Conservation (phyloP, 2,113 vertebrate species). For the Python bivittatus region DNA sequence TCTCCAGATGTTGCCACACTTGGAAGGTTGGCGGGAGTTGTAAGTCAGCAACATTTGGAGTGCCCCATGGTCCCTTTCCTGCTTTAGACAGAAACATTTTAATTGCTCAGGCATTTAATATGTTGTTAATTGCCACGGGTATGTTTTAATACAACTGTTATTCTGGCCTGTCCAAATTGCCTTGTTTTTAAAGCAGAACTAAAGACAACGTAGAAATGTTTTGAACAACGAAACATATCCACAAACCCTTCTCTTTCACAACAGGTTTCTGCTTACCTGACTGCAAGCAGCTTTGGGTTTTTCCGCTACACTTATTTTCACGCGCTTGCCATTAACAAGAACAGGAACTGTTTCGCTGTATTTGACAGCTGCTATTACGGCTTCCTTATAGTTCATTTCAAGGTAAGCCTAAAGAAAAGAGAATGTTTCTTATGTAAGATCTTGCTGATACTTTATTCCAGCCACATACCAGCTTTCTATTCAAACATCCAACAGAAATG, state of each 20-base stretch:
- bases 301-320: slow-evolving; percentile 70
- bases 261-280: slow-evolving; percentile 11
- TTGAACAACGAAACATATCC: not conserved
- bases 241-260: accelerated
- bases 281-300: slow-evolving; percentile 11
- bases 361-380: slow-evolving; percentile 70
- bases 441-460: not conserved
- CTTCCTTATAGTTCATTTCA: slow-evolving; percentile 77
- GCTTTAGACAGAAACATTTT: not conserved
- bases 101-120: not conserved
- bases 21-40: too few relatives aligned
- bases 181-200: not conserved
- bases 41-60: too few relatives aligned
- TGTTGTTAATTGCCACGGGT: not conserved
- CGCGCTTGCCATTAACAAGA: slow-evolving; percentile 65
- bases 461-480: not conserved
- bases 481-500: not conserved
- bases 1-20: too few relatives aligned
- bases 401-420: slow-evolving; percentile 72
- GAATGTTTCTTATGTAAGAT: not conserved
- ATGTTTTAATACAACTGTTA: not conserved
- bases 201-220: not conserved
- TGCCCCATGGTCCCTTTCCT: too few relatives aligned
- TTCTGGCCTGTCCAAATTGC: not conserved
- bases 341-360: slow-evolving; percentile 67